A percentile compares a stretch with the other conserved stretches of the same genome.
Evolutionary conservation across 2,888 invertebrate genomes (phyloP).

Genomic region (Sussaba pulchella): DNA sequence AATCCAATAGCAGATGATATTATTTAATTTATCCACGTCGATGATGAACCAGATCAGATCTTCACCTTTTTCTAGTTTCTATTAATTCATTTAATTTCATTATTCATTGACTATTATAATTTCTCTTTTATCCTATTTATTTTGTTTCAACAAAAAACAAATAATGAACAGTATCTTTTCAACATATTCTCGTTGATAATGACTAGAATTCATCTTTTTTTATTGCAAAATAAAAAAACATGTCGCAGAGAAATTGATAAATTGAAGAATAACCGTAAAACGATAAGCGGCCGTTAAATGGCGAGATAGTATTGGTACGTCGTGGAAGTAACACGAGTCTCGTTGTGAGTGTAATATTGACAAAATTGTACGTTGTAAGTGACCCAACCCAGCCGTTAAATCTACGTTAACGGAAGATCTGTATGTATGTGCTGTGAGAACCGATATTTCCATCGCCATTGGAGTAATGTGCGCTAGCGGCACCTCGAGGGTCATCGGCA

Average conservation of each 20-base stretch:
- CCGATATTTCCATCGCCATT: conserved; percentile 9
- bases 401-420: conserved; percentile 16
- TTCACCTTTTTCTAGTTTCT: too few relatives aligned
- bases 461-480: conserved; percentile 7
- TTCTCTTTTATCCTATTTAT: too few relatives aligned
- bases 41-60: too few relatives aligned
- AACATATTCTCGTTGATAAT: too few relatives aligned
- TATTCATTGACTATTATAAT: too few relatives aligned
- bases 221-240: neutral
- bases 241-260: neutral
- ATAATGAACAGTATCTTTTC: too few relatives aligned
- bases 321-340: neutral
- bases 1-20: too few relatives aligned
- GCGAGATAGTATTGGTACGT: neutral
- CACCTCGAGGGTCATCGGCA: conserved; percentile 23
- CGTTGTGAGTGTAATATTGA: neutral
- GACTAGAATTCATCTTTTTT: too few relatives aligned
- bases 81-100: too few relatives aligned
- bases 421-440: neutral
- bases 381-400: conserved; percentile 18
- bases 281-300: neutral
- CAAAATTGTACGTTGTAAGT: neutral
- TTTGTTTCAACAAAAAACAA: too few relatives aligned
- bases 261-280: neutral
- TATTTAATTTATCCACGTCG: too few relatives aligned